These are phyloP conservation scores for Hemitrygon akajei DNA, from an alignment of 2,797 vertebrate genomes.

Conservation along the genomic window DNA sequence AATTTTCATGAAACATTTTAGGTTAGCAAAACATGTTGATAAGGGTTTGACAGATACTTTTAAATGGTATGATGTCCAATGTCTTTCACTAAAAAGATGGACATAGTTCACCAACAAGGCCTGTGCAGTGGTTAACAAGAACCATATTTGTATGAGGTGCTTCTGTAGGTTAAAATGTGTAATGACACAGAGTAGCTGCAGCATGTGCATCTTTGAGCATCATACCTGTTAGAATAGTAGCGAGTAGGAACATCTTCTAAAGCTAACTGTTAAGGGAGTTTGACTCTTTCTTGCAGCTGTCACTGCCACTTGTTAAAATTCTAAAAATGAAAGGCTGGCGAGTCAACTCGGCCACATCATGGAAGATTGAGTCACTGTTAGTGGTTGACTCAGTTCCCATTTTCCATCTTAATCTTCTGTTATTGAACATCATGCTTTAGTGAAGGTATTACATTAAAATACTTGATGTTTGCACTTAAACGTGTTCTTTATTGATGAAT, in stretches of 20 bases:
- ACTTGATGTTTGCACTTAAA: not conserved
- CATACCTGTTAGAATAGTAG: not conserved
- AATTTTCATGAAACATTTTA: not conserved
- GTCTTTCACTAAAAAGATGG: not conserved
- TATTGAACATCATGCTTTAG: not conserved
- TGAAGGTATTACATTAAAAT: not conserved
- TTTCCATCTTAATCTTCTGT: not conserved
- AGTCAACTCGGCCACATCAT: not conserved
- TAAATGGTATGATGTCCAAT: not conserved
- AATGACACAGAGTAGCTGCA: not conserved
- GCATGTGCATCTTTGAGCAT: not conserved
- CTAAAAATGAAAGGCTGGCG: not conserved
- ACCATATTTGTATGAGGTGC: not conserved
- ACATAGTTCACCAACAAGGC: not conserved
- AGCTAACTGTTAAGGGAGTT: not conserved
- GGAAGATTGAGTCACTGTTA: no score
- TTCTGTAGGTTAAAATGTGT: not conserved
- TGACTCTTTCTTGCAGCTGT: not conserved
- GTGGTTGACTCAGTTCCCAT: not conserved
- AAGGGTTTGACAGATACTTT: not conserved
- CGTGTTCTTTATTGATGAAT: not conserved
- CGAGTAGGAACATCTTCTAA: not conserved
- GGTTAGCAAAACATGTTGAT: not conserved
- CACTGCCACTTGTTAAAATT: not conserved
- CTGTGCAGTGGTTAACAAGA: not conserved